Evolutionary conservation across 2,113 vertebrate species (phyloP).

Genomic region (Callopanchax toddi): DNA sequence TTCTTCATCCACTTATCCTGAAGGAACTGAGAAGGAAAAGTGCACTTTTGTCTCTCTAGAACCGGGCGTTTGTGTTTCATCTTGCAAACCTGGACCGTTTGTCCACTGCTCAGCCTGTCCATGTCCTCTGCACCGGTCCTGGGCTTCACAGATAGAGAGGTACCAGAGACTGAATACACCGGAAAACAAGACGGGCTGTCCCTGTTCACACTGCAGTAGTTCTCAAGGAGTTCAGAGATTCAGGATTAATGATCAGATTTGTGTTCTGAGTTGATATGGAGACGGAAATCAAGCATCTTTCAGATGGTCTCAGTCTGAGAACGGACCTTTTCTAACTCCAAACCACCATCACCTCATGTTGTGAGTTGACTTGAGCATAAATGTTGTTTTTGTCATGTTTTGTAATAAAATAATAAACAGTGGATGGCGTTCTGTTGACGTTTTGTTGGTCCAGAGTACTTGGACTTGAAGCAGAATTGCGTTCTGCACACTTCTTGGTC

Average conservation of each 20-base stretch:
- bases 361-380: constrained; percentile 29
- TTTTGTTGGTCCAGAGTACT: no score
- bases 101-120: constrained; percentile 24
- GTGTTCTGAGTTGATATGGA: neutral
- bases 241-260: neutral
- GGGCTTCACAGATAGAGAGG: constrained; percentile 10
- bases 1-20: constrained; percentile 29
- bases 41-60: constrained; percentile 47
- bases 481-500: no score
- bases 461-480: no score
- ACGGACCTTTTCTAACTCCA: constrained; percentile 35
- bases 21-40: constrained; percentile 47
- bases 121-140: neutral
- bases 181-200: constrained; percentile 16
- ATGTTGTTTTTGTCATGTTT: constrained; percentile 60
- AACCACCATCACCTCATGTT: constrained; percentile 47
- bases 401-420: constrained; percentile 63
- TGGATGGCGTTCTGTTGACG: no score
- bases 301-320: constrained; percentile 11
- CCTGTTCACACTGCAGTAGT: constrained; percentile 9
- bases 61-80: constrained; percentile 11
- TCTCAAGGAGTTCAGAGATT: neutral
- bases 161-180: constrained; percentile 22
- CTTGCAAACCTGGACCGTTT: neutral
- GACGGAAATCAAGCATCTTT: constrained; percentile 1